Conservation (phyloP, 2,797 vertebrate genomes). For the Triplophysa bombifrons region DNA sequence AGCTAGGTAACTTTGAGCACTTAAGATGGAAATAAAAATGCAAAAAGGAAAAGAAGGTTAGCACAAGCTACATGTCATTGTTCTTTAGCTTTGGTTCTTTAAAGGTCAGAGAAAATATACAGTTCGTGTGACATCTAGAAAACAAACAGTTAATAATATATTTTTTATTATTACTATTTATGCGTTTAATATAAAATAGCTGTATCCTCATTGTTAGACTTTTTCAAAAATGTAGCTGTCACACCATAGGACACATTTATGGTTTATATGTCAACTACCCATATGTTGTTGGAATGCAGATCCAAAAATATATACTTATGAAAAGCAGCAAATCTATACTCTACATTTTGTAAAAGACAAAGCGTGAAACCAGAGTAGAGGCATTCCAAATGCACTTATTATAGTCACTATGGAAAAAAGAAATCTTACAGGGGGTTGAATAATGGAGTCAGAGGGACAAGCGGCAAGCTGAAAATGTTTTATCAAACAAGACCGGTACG, state of each 20-base stretch:
- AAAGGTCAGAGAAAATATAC: background rate
- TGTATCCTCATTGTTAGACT: background rate
- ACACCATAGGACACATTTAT: no score
- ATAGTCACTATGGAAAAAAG: conserved; percentile 64
- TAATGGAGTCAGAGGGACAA: conserved; percentile 73
- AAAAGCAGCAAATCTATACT: background rate
- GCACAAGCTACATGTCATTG: background rate
- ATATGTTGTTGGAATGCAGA: background rate
- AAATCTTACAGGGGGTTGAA: conserved; percentile 70
- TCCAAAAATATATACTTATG: background rate
- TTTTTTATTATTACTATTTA: no score
- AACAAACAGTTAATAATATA: no score
- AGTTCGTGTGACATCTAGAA: no score
- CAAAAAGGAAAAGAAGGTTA: background rate
- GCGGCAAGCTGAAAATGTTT: conserved; percentile 73
- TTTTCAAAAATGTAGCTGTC: background rate
- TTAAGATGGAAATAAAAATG: background rate
- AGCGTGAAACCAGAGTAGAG: conserved; percentile 40
- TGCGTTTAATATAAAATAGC: no score
- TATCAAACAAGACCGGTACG: conserved; percentile 55
- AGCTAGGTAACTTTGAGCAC: conserved; percentile 21
- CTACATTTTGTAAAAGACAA: conserved; percentile 22
- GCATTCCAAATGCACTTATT: conserved; percentile 67
- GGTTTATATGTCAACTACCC: background rate
- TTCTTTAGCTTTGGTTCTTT: background rate